phyloP scores from a whole-genome alignment of 2,888 invertebrate species.

The Noctua pronuba region DNA sequence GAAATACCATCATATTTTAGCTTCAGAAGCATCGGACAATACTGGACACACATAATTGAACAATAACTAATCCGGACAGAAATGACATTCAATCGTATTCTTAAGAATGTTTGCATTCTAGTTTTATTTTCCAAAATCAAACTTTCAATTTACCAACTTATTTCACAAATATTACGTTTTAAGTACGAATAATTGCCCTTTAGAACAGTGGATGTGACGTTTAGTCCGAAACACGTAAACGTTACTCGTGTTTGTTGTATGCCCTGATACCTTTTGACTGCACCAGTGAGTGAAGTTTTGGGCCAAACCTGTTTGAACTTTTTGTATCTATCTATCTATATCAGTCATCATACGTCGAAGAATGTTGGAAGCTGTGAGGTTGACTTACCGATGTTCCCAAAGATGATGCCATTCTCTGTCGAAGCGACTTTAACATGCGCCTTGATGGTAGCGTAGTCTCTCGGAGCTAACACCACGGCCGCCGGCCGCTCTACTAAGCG shows the following conservation, averaged over 20 bases:
- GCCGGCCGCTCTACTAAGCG: constrained; percentile 99
- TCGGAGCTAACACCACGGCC: constrained; percentile 98
- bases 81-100: neutral
- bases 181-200: neutral
- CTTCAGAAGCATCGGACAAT: neutral
- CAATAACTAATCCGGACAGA: neutral
- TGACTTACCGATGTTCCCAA: constrained; percentile 97
- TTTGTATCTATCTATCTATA: too few species aligned
- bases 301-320: neutral
- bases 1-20: neutral
- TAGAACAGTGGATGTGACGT: neutral
- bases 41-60: neutral
- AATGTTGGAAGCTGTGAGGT: neutral
- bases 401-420: constrained; percentile 99
- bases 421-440: constrained; percentile 99
- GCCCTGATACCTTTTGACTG: neutral
- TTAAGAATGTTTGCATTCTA: neutral
- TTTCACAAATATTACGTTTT: neutral
- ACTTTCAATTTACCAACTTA: neutral
- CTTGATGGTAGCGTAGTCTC: constrained; percentile 99
- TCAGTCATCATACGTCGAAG: neutral
- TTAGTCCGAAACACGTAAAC: neutral
- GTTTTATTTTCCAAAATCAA: too few species aligned
- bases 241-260: neutral
- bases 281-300: neutral